Evolutionary conservation across 2,113 vertebrate genomes (phyloP), one percentile per base, ranked within the genome.

Genomic region (Crotalus viridis): DNA sequence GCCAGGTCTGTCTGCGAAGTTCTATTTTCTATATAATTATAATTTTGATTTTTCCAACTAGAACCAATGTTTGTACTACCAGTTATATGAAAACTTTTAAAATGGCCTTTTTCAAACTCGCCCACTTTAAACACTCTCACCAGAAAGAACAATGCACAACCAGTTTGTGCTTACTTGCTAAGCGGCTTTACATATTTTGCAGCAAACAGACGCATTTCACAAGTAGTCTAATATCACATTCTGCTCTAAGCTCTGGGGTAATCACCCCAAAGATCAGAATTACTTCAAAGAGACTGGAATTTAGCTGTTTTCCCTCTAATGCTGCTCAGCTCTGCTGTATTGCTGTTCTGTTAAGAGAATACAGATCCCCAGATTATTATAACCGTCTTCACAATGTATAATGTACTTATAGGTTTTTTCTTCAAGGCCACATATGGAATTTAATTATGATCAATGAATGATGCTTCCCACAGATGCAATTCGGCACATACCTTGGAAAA

Each of bases 401-500:
- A 52, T 2, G 21, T 39, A 64, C 5, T n/a, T n/a, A 43, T 5
- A 8, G 5, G 15, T 3, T 46, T 64, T 56, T 59, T 56, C 54
- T 69, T 89, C 12, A 85, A 57, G 55, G 12, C 12, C 28, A 48
- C 17, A 33, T 4, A 55, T 51, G 24, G 54, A 43, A 92, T 92
- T 91, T 2, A 85, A 96, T 81, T 39, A 57, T 21, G 19, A 28
- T 0, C 0, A 87, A 33, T 61, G 22, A 43, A 21, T 0, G 1
- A 0, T 28, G 46, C 92, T 33, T 3, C 1, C 39, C 21, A 17
- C 74, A 8, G 0, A 55, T 24, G 55, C 92, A 55, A 0, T 0
- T 1, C 26, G 1, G 64, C 2, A 96, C 98, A 3, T 93, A 99
- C 99, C 99, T 99, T 91, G 99, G 99, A 93, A 99, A 99, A 88